phyloP scores from a whole-genome alignment of 2,113 vertebrate species.

The Mystacornis crossleyi region DNA sequence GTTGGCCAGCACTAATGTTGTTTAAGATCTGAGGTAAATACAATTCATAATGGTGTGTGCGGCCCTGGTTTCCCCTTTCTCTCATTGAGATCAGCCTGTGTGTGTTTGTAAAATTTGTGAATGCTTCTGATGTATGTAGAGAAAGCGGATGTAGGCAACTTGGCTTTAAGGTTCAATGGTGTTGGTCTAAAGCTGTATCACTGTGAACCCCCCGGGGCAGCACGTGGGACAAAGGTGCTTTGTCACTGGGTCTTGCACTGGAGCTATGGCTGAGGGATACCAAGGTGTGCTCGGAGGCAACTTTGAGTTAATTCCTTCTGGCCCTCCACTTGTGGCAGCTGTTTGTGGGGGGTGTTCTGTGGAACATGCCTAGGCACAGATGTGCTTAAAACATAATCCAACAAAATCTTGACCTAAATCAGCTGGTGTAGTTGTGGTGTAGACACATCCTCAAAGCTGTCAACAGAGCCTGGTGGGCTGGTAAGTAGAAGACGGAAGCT shows the following conservation, averaged over 20 bases:
- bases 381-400: background rate
- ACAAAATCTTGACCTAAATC: conserved; percentile 9
- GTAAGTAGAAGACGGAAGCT: background rate
- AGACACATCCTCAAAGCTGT: conserved; percentile 29
- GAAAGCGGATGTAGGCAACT: background rate
- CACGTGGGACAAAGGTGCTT: background rate
- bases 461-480: background rate
- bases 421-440: background rate
- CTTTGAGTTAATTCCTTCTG: background rate
- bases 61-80: background rate
- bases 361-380: background rate
- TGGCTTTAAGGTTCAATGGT: background rate
- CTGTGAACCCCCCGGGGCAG: background rate
- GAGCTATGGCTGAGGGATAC: background rate
- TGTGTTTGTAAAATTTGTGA: background rate
- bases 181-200: background rate
- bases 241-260: background rate
- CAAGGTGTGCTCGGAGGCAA: background rate
- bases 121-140: background rate
- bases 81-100: background rate
- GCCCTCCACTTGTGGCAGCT: background rate
- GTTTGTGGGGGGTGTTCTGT: background rate
- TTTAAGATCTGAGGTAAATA: background rate
- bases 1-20: background rate
- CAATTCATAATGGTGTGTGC: background rate